These are phyloP conservation scores for Cyanocitta stelleri DNA, from an alignment of 2,113 vertebrate species.

Conservation along the genomic window DNA sequence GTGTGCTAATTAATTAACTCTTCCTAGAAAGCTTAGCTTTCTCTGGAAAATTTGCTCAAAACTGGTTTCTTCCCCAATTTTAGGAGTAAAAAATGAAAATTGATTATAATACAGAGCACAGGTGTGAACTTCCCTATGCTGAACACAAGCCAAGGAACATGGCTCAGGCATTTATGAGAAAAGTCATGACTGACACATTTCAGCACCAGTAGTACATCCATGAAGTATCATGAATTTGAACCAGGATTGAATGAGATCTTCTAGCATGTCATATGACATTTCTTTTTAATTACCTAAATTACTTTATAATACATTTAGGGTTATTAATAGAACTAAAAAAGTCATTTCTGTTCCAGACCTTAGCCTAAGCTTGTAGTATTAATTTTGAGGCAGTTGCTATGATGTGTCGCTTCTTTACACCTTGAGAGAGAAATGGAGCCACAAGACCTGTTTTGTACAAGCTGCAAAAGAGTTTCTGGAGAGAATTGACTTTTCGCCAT, in stretches of 20 bases:
- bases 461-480: not conserved
- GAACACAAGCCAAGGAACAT: not conserved
- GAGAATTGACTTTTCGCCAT: not conserved
- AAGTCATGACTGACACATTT: accelerated
- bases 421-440: not conserved
- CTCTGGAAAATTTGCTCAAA: not conserved
- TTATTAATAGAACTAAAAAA: not conserved
- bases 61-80: accelerated
- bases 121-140: not conserved
- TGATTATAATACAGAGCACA: not conserved
- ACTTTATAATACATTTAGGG: not conserved
- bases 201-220: not conserved
- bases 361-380: not conserved
- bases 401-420: not conserved
- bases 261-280: not conserved
- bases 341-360: not conserved
- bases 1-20: not conserved
- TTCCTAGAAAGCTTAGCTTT: not conserved
- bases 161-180: not conserved
- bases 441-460: not conserved
- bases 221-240: not conserved
- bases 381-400: not conserved
- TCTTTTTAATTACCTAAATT: not conserved
- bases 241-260: not conserved
- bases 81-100: not conserved